Evolutionary conservation across 2,113 vertebrate species (phyloP), one percentile per base, ranked within the genome.

Genomic region (Peucedramus taeniatus): DNA sequence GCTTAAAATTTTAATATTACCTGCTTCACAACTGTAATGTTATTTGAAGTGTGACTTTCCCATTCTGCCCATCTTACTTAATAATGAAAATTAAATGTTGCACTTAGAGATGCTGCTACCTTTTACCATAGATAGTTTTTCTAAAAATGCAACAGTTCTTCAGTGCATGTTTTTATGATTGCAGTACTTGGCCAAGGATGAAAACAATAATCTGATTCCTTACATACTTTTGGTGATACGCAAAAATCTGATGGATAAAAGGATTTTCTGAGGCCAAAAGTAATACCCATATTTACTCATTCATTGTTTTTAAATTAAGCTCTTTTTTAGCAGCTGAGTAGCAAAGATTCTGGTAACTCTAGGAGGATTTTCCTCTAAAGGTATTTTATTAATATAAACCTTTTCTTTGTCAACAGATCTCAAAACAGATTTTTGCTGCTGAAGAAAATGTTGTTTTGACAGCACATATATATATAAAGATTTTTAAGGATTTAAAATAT

Each of bases 191-290:
- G 98, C 98, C 97, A 35, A 98, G 84, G 98, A 98, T 98, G 98
- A 98, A 97, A 98, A 97, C 64, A 72, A 37, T 89, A 70, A 93
- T 95, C 98, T 98, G 98, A 98, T 61, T 95, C 80, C 80, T 92
- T 82, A 37, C 28, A 90, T 94, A 64, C 35, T 54, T 90, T 66
- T 17, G 72, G 13, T 71, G 84, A 94, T 95, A 95, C 80, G 78
- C 93, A 91, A 24, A 93, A 78, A 65, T 96, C 71, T 98, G 98
- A 98, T 98, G 97, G 90, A 94, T 98, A 96, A 96, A 98, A 98
- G 98, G 98, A 98, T 98, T 98, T 98, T 97, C 98, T 98, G 98
- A 98, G 98, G 98, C 98, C 98, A 98, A 81, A 95, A 61, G 24
- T 57, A 50, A 77, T 65, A 90, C 13, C 40, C 11, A 21, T 88